Conservation (phyloP, 1,140 invertebrate species). For the Habropoda laboriosa region DNA sequence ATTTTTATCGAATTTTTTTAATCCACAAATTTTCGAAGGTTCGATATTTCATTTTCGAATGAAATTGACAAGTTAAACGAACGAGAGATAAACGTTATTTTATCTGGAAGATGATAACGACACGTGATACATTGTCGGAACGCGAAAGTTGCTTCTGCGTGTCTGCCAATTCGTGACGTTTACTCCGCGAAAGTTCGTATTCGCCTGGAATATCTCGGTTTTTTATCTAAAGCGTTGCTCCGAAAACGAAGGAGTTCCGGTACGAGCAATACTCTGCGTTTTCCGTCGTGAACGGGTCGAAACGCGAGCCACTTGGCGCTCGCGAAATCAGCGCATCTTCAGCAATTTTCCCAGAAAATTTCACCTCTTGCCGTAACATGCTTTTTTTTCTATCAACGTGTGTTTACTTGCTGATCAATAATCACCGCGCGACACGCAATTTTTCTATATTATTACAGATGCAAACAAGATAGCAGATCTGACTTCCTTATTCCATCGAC, state of each 20-base stretch:
- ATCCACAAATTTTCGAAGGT: background rate
- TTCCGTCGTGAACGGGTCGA: background rate
- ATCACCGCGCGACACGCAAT: too few relatives aligned
- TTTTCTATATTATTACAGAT: too few relatives aligned
- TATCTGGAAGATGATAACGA: background rate
- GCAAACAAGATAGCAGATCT: too few relatives aligned
- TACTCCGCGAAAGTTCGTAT: background rate
- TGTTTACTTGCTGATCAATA: too few relatives aligned
- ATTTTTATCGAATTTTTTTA: background rate
- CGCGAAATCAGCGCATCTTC: too few relatives aligned
- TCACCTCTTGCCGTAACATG: too few relatives aligned
- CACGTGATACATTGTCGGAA: too few relatives aligned
- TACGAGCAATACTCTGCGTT: background rate
- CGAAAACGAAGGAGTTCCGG: background rate
- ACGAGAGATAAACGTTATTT: too few relatives aligned
- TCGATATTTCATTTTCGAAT: background rate
- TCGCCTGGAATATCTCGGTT: background rate
- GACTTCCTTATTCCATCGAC: too few relatives aligned
- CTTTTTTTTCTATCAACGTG: too few relatives aligned
- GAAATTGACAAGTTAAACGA: too few relatives aligned
- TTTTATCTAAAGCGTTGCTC: background rate
- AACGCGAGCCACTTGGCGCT: conserved; percentile 14
- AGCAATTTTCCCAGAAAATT: too few relatives aligned
- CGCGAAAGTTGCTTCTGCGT: background rate
- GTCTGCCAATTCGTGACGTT: background rate